These are phyloP conservation scores for Brenthis hecate DNA, from an alignment of 2,888 invertebrate species.

Conservation along the genomic window DNA sequence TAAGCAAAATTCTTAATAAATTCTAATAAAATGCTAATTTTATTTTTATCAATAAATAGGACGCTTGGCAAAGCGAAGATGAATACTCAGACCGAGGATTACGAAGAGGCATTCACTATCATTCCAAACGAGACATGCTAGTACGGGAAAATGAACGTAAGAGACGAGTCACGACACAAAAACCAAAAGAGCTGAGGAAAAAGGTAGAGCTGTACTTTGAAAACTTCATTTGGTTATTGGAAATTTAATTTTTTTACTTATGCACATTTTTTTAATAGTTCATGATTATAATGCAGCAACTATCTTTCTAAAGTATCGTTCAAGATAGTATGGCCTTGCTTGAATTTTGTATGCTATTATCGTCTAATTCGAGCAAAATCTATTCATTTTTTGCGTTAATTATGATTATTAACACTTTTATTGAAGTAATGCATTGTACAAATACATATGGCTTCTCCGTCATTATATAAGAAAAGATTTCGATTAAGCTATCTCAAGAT, in stretches of 20 bases:
- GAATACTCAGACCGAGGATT: slow-evolving; percentile 41
- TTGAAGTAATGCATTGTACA: neutral
- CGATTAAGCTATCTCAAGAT: too few relatives aligned
- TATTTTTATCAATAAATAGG: slow-evolving; percentile 19
- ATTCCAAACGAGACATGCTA: slow-evolving; percentile 65
- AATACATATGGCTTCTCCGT: too few relatives aligned
- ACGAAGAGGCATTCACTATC: slow-evolving; percentile 53
- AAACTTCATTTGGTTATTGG: too few relatives aligned
- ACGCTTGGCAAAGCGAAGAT: slow-evolving; percentile 42
- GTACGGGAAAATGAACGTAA: slow-evolving; percentile 51
- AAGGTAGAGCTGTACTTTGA: slow-evolving; percentile 49
- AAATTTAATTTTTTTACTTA: too few relatives aligned
- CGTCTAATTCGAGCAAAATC: too few relatives aligned
- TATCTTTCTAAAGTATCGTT: neutral
- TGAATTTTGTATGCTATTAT: too few relatives aligned
- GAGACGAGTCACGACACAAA: slow-evolving; percentile 51
- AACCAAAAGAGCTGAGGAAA: slow-evolving; percentile 58
- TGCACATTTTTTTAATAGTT: too few relatives aligned
- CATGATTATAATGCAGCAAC: neutral
- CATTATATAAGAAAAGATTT: too few relatives aligned
- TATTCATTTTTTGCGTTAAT: too few relatives aligned
- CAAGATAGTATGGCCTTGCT: too few relatives aligned
- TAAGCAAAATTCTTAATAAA: too few relatives aligned
- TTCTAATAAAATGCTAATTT: neutral
- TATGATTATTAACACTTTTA: neutral